These are phyloP conservation scores for Sepiola atlantica DNA, from an alignment of 2,888 invertebrate genomes.

Conservation along the genomic window DNA sequence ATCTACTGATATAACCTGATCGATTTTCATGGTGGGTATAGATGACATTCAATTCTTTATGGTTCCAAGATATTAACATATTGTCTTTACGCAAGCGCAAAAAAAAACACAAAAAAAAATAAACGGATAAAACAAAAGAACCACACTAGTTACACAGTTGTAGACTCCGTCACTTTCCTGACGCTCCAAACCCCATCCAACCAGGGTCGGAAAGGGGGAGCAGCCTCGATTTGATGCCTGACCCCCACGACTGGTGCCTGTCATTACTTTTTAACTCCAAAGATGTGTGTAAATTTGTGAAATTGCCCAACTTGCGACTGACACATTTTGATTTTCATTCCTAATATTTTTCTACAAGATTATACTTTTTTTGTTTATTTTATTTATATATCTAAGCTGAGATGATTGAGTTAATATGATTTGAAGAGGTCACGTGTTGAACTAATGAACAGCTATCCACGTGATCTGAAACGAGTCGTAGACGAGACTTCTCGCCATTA, in stretches of 20 bases:
- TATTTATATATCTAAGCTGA: neutral
- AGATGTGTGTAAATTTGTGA: neutral
- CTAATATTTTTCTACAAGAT: neutral
- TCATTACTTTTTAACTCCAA: neutral
- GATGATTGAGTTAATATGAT: constrained; percentile 19
- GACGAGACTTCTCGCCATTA: neutral
- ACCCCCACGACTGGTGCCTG: neutral
- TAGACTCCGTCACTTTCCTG: neutral
- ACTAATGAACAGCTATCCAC: neutral
- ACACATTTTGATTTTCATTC: neutral
- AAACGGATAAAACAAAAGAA: neutral
- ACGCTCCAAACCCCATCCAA: neutral
- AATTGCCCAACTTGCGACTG: neutral
- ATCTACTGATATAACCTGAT: neutral
- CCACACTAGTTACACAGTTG: too few species aligned
- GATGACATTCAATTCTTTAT: neutral
- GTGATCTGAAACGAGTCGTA: neutral
- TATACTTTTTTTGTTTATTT: neutral
- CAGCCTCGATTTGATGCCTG: neutral
- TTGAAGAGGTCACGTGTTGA: neutral
- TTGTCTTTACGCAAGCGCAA: neutral
- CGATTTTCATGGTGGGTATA: neutral
- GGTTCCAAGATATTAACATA: constrained; percentile 4
- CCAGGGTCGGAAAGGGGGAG: neutral
- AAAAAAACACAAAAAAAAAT: neutral